Percentiles rank a stretch among this genome's conserved stretches.
These are phyloP conservation scores for Mugil cephalus DNA, from an alignment of 2,113 vertebrate species.

Conservation along the genomic window DNA sequence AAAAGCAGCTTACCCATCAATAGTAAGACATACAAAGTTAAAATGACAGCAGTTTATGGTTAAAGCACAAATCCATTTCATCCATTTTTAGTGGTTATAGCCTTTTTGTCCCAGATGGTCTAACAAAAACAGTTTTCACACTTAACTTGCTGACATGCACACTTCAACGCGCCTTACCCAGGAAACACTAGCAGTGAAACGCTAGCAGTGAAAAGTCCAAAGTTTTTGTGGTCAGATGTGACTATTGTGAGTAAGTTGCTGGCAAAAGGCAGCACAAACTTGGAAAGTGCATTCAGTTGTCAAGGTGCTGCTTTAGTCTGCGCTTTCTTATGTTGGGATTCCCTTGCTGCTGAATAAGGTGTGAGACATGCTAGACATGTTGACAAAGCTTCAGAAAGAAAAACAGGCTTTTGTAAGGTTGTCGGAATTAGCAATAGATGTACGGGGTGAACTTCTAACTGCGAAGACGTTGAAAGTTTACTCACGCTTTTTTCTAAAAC, in stretches of 20 bases:
- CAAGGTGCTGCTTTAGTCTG: slow-evolving; percentile 28
- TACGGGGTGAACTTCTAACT: slow-evolving; percentile 38
- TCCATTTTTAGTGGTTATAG: not conserved
- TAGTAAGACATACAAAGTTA: slow-evolving; percentile 3
- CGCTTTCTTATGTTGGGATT: not conserved
- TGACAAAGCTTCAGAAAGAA: slow-evolving; percentile 32
- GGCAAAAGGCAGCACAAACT: slow-evolving; percentile 19
- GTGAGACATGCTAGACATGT: slow-evolving; percentile 35
- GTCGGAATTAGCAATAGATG: slow-evolving; percentile 12
- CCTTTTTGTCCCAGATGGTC: not conserved
- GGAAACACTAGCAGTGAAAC: not conserved
- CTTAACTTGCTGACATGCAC: too few species aligned
- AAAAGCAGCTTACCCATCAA: slow-evolving; percentile 16
- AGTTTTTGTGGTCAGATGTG: slow-evolving; percentile 34
- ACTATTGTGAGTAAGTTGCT: slow-evolving; percentile 13
- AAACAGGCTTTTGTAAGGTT: not conserved
- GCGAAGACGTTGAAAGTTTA: slow-evolving; percentile 48
- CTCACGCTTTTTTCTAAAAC: slow-evolving; percentile 28
- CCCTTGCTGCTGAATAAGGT: slow-evolving; percentile 20
- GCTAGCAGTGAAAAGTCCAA: slow-evolving; percentile 7
- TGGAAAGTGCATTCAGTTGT: slow-evolving; percentile 41
- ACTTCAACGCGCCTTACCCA: slow-evolving; percentile 2
- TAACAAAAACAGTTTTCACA: slow-evolving; percentile 29
- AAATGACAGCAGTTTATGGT: not conserved
- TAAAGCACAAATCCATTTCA: slow-evolving; percentile 4